A percentile compares a stretch with the other conserved stretches of the same genome.
phyloP scores from a whole-genome alignment of 2,888 invertebrate genomes.

The Folsomia candida region DNA sequence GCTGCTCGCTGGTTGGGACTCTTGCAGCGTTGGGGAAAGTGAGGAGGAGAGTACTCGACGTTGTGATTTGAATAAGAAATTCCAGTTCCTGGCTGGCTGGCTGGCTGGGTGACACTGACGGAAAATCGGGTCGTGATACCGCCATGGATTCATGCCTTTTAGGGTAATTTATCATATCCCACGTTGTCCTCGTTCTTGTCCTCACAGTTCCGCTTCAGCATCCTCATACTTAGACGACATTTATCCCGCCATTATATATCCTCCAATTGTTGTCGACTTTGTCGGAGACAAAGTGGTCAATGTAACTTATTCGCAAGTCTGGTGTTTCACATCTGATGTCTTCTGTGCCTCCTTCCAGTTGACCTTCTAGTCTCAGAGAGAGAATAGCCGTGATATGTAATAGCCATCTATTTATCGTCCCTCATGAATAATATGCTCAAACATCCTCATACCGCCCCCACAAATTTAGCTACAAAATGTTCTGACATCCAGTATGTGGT shows the following conservation, averaged over 20 bases:
- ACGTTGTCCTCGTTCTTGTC: constrained; percentile 13
- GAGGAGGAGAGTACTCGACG: background rate
- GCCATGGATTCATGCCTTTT: constrained; percentile 25
- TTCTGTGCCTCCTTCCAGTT: background rate
- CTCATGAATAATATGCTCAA: no score
- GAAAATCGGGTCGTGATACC: background rate
- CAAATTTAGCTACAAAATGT: no score
- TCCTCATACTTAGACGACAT: constrained; percentile 1
- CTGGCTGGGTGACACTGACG: background rate
- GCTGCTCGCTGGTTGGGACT: no score
- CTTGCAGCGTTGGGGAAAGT: no score
- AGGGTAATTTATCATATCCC: constrained; percentile 27
- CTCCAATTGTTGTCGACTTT: background rate
- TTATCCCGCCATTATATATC: background rate
- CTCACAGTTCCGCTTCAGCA: constrained; percentile 10
- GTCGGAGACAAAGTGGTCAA: background rate
- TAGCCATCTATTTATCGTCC: no score
- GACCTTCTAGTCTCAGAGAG: no score
- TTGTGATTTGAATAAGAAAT: constrained; percentile 28
- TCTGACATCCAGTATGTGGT: no score
- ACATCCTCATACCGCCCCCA: no score
- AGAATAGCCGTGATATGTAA: no score
- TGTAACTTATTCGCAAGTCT: no score
- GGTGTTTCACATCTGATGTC: background rate
- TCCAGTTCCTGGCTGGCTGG: background rate